Conservation (phyloP, 1,140 invertebrate genomes). For the Drosophila mayri region DNA sequence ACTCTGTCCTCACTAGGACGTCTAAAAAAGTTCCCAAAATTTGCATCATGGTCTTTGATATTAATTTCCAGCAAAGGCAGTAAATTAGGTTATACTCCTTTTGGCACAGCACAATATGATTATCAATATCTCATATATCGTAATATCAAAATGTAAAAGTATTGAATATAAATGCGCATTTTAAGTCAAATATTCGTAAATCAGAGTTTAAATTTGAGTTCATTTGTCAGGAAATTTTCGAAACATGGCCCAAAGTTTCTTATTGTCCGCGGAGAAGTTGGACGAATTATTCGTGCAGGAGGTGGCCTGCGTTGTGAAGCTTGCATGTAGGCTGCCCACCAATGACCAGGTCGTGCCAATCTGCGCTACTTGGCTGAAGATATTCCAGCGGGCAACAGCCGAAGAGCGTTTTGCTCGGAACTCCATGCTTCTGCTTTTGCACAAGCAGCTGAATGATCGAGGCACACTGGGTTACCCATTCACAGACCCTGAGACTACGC, state of each 20-base stretch:
- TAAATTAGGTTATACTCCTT: no score
- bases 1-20: neutral
- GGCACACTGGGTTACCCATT: slow-evolving; percentile 55
- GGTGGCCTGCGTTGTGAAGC: slow-evolving; percentile 37
- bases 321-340: slow-evolving; percentile 29
- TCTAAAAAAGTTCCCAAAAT: no score
- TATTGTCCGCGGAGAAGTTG: slow-evolving; percentile 33
- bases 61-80: no score
- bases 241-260: slow-evolving; percentile 25
- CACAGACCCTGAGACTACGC: slow-evolving; percentile 43
- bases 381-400: slow-evolving; percentile 33
- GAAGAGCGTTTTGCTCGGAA: slow-evolving; percentile 66
- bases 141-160: no score
- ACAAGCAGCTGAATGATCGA: slow-evolving; percentile 61
- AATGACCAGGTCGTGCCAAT: slow-evolving; percentile 23
- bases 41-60: no score
- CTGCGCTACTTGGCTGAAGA: slow-evolving; percentile 68
- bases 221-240: neutral
- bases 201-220: neutral
- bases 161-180: neutral
- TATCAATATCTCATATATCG: neutral
- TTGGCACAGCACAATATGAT: neutral
- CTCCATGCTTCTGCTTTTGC: slow-evolving; percentile 60
- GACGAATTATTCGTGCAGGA: slow-evolving; percentile 63
- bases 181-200: neutral